These are phyloP conservation scores for Gobius niger DNA, from an alignment of 2,113 vertebrate genomes.

Conservation along the genomic window DNA sequence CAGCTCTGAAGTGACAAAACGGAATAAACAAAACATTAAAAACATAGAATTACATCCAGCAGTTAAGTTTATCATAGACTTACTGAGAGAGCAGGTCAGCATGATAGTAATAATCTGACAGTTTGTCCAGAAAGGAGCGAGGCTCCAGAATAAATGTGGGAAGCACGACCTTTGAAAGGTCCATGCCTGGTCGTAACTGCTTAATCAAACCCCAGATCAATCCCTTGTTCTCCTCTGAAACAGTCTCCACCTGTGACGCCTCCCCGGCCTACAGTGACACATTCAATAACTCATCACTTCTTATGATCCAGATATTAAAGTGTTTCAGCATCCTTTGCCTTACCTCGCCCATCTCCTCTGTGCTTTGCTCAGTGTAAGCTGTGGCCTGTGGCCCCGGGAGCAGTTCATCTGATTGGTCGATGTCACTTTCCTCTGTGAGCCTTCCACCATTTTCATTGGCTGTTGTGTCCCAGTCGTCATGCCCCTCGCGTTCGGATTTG, in stretches of 20 bases:
- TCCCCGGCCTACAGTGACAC: slow-evolving; percentile 77
- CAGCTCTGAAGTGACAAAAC: slow-evolving; percentile 76
- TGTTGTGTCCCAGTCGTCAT: slow-evolving; percentile 84
- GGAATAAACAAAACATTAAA: neutral
- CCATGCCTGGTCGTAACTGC: slow-evolving; percentile 92
- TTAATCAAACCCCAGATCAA: slow-evolving; percentile 90
- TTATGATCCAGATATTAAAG: neutral
- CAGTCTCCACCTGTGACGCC: slow-evolving; percentile 87
- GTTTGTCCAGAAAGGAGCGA: slow-evolving; percentile 92
- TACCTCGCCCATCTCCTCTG: slow-evolving; percentile 93
- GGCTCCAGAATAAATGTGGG: slow-evolving; percentile 95
- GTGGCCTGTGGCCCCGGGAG: slow-evolving; percentile 78
- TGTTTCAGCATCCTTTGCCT: slow-evolving; percentile 14
- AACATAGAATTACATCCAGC: neutral
- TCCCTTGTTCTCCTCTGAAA: slow-evolving; percentile 90
- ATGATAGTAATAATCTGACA: slow-evolving; percentile 93
- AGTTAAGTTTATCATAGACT: slow-evolving; percentile 41
- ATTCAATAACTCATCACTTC: neutral
- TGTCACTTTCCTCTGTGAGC: slow-evolving; percentile 85
- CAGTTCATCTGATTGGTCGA: slow-evolving; percentile 85
- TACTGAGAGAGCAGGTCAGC: slow-evolving; percentile 93
- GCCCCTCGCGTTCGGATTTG: slow-evolving; percentile 87
- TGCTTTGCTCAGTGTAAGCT: slow-evolving; percentile 85
- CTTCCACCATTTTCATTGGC: slow-evolving; percentile 80
- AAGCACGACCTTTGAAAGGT: slow-evolving; percentile 90